phyloP scores from a whole-genome alignment of 2,888 invertebrate species.

The Harmothoe impar region DNA sequence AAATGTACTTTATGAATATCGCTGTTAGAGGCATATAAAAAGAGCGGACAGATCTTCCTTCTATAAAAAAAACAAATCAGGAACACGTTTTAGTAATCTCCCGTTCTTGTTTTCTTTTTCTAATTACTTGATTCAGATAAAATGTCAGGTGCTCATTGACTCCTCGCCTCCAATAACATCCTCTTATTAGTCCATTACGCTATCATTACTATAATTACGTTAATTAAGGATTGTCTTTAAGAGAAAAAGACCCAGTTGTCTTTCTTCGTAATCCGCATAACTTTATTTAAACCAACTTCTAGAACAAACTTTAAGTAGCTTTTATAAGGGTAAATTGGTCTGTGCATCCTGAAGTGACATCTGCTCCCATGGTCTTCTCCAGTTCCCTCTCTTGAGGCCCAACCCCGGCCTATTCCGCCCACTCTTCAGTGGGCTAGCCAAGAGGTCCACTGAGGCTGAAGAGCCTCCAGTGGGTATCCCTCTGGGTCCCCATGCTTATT shows the following conservation, averaged over 20 bases:
- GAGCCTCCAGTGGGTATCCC: no score
- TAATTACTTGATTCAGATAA: neutral
- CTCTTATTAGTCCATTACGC: neutral
- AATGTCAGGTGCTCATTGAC: slow-evolving; percentile 15
- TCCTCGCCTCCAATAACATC: neutral
- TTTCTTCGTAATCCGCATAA: neutral
- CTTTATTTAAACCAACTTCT: slow-evolving; percentile 2
- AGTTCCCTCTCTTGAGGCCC: neutral
- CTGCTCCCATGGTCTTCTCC: neutral
- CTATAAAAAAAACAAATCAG: no score
- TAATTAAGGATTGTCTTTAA: neutral
- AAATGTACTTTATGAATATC: no score
- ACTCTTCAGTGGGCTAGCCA: neutral
- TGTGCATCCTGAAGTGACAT: neutral
- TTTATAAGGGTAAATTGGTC: neutral
- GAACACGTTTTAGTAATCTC: no score
- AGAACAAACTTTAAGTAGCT: neutral
- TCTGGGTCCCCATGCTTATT: no score
- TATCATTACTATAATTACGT: slow-evolving; percentile 14
- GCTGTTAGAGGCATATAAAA: no score
- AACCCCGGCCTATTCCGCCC: neutral
- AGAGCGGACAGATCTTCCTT: no score
- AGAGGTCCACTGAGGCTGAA: no score
- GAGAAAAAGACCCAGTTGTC: neutral
- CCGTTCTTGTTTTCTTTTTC: no score